phyloP scores from a whole-genome alignment of 1,140 invertebrate genomes.

The Meloidogyne floridensis region DNA sequence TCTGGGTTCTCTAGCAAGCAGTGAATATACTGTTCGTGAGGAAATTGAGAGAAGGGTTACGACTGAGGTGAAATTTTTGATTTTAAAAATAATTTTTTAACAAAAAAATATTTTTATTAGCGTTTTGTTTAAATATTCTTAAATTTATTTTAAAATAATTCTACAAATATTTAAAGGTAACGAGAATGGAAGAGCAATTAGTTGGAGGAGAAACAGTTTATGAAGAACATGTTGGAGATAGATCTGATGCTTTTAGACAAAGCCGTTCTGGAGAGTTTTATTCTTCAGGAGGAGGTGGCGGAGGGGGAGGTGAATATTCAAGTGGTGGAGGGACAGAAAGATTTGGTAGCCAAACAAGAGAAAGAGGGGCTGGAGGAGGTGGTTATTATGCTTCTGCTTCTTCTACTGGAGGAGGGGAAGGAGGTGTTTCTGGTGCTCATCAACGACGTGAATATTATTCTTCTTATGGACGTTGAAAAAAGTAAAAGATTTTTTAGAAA shows the following conservation, averaged over 20 bases:
- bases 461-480: neutral
- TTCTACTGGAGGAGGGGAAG: neutral
- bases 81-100: neutral
- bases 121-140: too few species aligned
- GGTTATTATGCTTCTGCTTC: slow-evolving; percentile 5
- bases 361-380: neutral
- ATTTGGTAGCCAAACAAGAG: too few species aligned
- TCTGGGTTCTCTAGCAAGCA: slow-evolving; percentile 55
- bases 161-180: neutral
- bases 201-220: slow-evolving; percentile 25
- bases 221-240: slow-evolving; percentile 23
- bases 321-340: too few species aligned
- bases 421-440: neutral
- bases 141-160: too few species aligned
- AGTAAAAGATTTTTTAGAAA: too few species aligned
- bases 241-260: slow-evolving; percentile 25
- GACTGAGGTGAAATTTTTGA: slow-evolving; percentile 40
- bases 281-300: neutral
- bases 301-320: neutral
- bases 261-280: slow-evolving; percentile 19
- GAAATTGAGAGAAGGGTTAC: slow-evolving; percentile 62
- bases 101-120: neutral
- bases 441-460: neutral
- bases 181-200: slow-evolving; percentile 21
- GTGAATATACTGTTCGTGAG: slow-evolving; percentile 64